Evolutionary conservation across 2,113 vertebrate genomes (phyloP).

Genomic region (Clarias magur): DNA sequence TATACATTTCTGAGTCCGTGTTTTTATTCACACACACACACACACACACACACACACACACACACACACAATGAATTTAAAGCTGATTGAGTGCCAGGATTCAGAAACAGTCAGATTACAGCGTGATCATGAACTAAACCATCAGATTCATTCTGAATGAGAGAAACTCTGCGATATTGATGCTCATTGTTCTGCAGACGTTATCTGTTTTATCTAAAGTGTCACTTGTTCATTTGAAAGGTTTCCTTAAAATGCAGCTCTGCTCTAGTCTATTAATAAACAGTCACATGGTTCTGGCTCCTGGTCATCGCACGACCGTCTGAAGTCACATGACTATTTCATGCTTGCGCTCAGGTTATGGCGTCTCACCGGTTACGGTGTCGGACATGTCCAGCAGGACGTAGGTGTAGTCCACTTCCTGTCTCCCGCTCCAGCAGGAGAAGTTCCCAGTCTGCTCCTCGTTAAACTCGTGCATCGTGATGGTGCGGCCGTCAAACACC

Average conservation of each 20-base stretch:
- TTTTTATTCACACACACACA: too few species aligned
- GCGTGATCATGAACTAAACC: too few species aligned
- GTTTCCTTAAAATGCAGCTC: not conserved
- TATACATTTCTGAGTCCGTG: too few species aligned
- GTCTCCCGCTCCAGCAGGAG: slow-evolving; percentile 64
- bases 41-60: too few species aligned
- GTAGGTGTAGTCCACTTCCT: slow-evolving; percentile 57
- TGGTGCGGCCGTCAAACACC: not conserved
- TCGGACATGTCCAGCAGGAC: slow-evolving; percentile 58
- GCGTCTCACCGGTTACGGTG: slow-evolving; percentile 15
- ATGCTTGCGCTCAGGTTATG: not conserved
- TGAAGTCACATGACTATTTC: too few species aligned
- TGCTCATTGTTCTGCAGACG: not conserved
- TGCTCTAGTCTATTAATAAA: not conserved
- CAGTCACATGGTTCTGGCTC: too few species aligned
- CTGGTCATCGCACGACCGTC: too few species aligned
- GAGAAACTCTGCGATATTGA: not conserved
- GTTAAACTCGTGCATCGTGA: slow-evolving; percentile 37
- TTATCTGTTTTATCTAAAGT: not conserved
- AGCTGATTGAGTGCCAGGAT: not conserved
- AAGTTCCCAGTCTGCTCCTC: slow-evolving; percentile 61
- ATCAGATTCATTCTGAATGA: not conserved
- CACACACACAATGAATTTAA: too few species aligned
- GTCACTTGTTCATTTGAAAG: not conserved
- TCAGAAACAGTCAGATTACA: too few species aligned